Conservation (phyloP, 1,140 invertebrate genomes). For the Meloidogyne floridensis region DNA sequence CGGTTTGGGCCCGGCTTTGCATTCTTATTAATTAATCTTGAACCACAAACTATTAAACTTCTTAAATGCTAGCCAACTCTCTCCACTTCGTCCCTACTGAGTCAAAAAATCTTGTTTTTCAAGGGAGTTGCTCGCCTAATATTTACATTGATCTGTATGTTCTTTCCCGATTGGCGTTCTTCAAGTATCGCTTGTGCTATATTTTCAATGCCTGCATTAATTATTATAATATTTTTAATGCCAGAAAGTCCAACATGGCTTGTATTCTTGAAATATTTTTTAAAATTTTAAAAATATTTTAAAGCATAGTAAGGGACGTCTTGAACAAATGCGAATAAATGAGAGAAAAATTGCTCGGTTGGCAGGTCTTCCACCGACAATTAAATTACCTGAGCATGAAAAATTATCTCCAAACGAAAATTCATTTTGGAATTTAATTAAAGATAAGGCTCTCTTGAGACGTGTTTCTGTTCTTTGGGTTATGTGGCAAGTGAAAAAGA, state of each 20-base stretch:
- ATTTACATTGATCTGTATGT: slow-evolving; percentile 60
- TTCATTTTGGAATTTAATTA: slow-evolving; percentile 43
- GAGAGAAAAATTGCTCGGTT: slow-evolving; percentile 58
- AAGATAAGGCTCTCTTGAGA: slow-evolving; percentile 43
- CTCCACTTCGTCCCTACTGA: no score
- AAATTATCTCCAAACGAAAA: slow-evolving; percentile 27
- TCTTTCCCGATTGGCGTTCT: slow-evolving; percentile 59
- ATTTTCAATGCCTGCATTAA: slow-evolving; percentile 50
- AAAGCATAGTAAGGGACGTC: slow-evolving; percentile 41
- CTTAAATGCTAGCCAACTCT: no score
- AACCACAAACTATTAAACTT: no score
- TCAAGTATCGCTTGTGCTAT: slow-evolving; percentile 61
- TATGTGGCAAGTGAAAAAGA: slow-evolving; percentile 36
- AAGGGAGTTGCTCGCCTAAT: slow-evolving; percentile 58
- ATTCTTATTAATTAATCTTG: no score
- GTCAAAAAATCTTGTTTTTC: not conserved
- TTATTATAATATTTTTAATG: slow-evolving; percentile 61
- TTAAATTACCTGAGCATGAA: slow-evolving; percentile 51
- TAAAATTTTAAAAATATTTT: slow-evolving; percentile 8
- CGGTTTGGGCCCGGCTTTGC: no score
- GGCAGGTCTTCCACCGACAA: slow-evolving; percentile 54
- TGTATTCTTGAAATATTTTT: slow-evolving; percentile 28
- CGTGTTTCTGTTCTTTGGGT: slow-evolving; percentile 48
- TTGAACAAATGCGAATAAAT: slow-evolving; percentile 59
- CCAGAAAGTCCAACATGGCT: slow-evolving; percentile 65